A percentile compares a stretch with the other conserved stretches of the same genome.
These are phyloP conservation scores for Galerucella calmariensis DNA, from an alignment of 2,888 invertebrate species.

Conservation along the genomic window DNA sequence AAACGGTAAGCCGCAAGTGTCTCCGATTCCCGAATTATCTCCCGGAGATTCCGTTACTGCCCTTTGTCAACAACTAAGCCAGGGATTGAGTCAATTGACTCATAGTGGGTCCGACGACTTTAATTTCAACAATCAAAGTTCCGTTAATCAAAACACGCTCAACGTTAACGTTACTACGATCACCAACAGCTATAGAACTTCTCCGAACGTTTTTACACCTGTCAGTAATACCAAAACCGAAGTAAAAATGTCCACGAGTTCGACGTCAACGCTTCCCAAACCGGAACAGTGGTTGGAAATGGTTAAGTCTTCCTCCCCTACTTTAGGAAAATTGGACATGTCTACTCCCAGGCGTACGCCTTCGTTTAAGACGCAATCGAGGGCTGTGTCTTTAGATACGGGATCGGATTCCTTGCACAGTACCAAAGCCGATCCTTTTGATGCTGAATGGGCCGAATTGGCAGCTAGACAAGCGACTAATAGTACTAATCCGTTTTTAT, in stretches of 20 bases:
- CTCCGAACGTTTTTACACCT: conserved; percentile 53
- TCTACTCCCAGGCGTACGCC: conserved; percentile 69
- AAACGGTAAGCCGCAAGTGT: conserved; percentile 68
- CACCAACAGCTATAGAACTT: conserved; percentile 29
- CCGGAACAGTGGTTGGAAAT: conserved; percentile 88
- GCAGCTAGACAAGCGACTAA: conserved; percentile 68
- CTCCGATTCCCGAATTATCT: conserved; percentile 82
- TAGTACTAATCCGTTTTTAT: conserved; percentile 73
- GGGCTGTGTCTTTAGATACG: conserved; percentile 71
- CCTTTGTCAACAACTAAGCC: conserved; percentile 81
- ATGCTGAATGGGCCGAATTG: conserved; percentile 84
- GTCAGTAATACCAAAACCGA: conserved; percentile 50
- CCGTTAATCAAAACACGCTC: conserved; percentile 69
- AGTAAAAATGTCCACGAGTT: conserved; percentile 44
- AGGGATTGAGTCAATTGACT: conserved; percentile 73
- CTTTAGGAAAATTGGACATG: conserved; percentile 56
- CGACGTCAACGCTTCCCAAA: conserved; percentile 70
- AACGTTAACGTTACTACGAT: conserved; percentile 59
- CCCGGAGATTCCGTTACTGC: conserved; percentile 77
- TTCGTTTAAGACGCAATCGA: conserved; percentile 64
- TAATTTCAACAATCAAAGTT: conserved; percentile 70
- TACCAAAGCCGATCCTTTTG: conserved; percentile 76
- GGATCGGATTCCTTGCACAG: conserved; percentile 56
- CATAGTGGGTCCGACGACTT: conserved; percentile 70
- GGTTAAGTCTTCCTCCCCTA: conserved; percentile 69